Conservation (phyloP, 2,797 vertebrate species). For the Pseudotriccus pelzelni region DNA sequence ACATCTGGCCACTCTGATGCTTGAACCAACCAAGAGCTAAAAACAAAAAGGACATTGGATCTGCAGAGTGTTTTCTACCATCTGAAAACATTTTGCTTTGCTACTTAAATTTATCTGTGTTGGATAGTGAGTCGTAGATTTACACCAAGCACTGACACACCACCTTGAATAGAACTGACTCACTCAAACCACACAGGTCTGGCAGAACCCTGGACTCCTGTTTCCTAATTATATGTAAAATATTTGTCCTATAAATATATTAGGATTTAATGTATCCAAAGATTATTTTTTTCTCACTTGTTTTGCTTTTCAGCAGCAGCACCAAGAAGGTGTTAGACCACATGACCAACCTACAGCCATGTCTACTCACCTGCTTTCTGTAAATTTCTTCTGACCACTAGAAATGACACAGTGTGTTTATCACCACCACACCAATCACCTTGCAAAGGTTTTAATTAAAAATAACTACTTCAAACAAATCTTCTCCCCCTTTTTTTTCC, state of each 20-base stretch:
- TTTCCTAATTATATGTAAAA: not conserved
- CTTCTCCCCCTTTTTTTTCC: not conserved
- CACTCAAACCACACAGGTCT: not conserved
- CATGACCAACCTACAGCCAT: not conserved
- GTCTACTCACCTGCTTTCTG: not conserved
- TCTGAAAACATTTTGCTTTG: not conserved
- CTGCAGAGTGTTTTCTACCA: not conserved
- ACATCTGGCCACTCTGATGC: not conserved
- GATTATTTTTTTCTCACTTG: not conserved
- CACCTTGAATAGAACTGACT: not conserved
- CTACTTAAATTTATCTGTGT: not conserved
- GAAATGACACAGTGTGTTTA: not conserved
- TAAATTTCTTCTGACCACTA: not conserved
- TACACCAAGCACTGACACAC: not conserved
- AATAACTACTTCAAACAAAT: not conserved
- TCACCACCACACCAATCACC: not conserved
- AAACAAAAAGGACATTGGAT: not conserved
- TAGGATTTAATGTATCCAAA: not conserved
- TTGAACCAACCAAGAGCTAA: not conserved
- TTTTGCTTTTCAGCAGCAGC: not conserved
- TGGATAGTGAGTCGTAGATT: not conserved
- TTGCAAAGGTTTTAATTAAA: conserved; percentile 1
- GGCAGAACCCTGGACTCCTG: not conserved
- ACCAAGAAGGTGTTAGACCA: not conserved
- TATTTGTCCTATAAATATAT: not conserved